A percentile compares a stretch with the other conserved stretches of the same genome.
Conservation (phyloP, 2,888 invertebrate genomes). For the Nephrocerus scutellatus region DNA sequence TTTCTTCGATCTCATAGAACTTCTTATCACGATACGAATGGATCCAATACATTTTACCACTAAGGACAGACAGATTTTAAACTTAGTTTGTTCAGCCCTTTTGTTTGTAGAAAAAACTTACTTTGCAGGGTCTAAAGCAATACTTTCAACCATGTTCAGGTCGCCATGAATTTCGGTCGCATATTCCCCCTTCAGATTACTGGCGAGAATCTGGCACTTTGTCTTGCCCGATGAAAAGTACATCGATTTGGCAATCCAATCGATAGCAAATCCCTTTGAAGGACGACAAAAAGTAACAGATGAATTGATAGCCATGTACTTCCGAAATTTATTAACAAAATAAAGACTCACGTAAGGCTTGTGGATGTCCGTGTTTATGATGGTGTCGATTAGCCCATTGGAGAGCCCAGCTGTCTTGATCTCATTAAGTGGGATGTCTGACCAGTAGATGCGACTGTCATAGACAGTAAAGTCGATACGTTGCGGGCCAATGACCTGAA, state of each 20-base stretch:
- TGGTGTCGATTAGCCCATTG: conserved; percentile 61
- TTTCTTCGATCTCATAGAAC: conserved; percentile 52
- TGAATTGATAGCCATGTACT: too few relatives aligned
- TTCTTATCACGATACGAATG: conserved; percentile 46
- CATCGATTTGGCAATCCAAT: conserved; percentile 65
- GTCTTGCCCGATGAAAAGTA: conserved; percentile 55
- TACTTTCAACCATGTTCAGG: conserved; percentile 53
- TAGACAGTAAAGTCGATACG: conserved; percentile 64
- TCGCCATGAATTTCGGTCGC: conserved; percentile 49
- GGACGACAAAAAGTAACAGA: too few relatives aligned
- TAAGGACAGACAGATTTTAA: conserved; percentile 23
- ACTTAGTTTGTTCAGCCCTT: neutral
- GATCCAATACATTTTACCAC: conserved; percentile 55
- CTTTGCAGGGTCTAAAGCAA: conserved; percentile 63
- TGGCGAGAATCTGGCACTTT: conserved; percentile 57
- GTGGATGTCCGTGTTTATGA: conserved; percentile 62
- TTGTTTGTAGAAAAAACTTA: conserved; percentile 25
- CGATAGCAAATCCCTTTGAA: conserved; percentile 63
- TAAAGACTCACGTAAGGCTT: conserved; percentile 38
- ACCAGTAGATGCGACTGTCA: conserved; percentile 67
- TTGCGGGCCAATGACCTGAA: conserved; percentile 60
- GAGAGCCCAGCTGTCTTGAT: conserved; percentile 63
- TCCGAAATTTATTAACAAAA: too few relatives aligned
- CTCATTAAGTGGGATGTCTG: conserved; percentile 67
- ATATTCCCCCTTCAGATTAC: conserved; percentile 66